Conservation (phyloP, 2,888 invertebrate species). For the Eueremaeus valkanovi region DNA sequence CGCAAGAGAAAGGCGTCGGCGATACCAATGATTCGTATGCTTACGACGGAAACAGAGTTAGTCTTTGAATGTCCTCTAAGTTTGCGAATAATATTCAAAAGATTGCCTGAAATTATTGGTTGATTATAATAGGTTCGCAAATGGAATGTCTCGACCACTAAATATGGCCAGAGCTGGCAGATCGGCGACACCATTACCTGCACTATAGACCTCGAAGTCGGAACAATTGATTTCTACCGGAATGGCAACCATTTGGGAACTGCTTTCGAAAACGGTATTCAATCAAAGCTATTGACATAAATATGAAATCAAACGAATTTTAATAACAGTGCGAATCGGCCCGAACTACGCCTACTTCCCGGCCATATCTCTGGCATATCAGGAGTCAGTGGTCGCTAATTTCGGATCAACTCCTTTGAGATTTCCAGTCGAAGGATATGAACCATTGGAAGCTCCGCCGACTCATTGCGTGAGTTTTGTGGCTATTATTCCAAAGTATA, state of each 20-base stretch:
- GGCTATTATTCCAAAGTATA: too few species aligned
- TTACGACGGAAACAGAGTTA: constrained; percentile 67
- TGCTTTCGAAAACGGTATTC: constrained; percentile 67
- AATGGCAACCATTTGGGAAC: constrained; percentile 71
- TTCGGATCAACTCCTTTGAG: constrained; percentile 67
- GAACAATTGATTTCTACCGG: constrained; percentile 61
- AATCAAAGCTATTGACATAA: constrained; percentile 58
- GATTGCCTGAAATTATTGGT: too few species aligned
- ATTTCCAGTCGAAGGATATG: constrained; percentile 65
- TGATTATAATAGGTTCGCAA: constrained; percentile 56
- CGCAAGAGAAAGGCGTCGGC: constrained; percentile 69
- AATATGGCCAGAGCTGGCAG: constrained; percentile 72
- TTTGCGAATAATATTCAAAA: too few species aligned
- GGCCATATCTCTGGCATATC: constrained; percentile 70
- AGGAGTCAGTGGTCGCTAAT: constrained; percentile 71
- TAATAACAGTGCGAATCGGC: constrained; percentile 57
- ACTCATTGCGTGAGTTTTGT: constrained; percentile 46
- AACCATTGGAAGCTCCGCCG: constrained; percentile 61
- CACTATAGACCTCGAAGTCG: constrained; percentile 68
- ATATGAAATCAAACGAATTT: not conserved
- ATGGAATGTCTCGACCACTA: constrained; percentile 67
- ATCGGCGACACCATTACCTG: constrained; percentile 76
- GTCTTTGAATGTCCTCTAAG: too few species aligned
- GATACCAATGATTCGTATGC: constrained; percentile 68
- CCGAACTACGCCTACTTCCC: constrained; percentile 65